A percentile compares a stretch with the other conserved stretches of the same genome.
phyloP scores from a whole-genome alignment of 92 coral and sea anemone genomes.

The Virgularia gustaviana region DNA sequence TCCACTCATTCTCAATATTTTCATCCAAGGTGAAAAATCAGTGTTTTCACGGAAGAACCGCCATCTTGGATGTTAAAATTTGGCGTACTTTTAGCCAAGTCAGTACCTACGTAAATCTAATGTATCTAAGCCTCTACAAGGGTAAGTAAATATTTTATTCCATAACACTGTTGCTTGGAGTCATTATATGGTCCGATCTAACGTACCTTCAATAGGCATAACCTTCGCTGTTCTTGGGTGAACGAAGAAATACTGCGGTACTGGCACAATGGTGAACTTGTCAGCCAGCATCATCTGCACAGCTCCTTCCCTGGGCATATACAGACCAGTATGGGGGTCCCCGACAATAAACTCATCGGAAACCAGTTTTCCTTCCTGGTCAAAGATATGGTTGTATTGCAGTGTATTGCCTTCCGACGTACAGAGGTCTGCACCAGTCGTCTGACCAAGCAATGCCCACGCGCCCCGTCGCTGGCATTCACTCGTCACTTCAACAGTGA shows the following conservation, averaged over 20 bases:
- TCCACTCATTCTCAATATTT: too few species aligned
- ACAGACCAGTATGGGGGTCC: slow-evolving; percentile 77
- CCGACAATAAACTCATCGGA: slow-evolving; percentile 66
- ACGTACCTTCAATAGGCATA: slow-evolving; percentile 92
- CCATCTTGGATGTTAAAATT: too few species aligned
- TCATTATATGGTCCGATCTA: neutral
- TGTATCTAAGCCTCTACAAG: too few species aligned
- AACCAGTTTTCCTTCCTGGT: slow-evolving; percentile 69
- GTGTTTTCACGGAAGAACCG: too few species aligned
- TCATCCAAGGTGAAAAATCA: too few species aligned
- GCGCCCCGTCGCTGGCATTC: slow-evolving; percentile 97
- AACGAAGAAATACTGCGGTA: slow-evolving; percentile 83
- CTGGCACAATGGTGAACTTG: slow-evolving; percentile 81
- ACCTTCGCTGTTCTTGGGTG: slow-evolving; percentile 80
- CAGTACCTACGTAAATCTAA: too few species aligned
- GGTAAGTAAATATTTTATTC: too few species aligned
- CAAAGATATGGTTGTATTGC: slow-evolving; percentile 64
- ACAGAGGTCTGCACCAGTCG: slow-evolving; percentile 85
- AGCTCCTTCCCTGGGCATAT: slow-evolving; percentile 70
- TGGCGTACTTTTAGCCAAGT: too few species aligned
- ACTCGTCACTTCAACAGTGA: slow-evolving; percentile 85
- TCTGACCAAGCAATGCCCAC: slow-evolving; percentile 84
- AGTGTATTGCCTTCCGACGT: slow-evolving; percentile 82
- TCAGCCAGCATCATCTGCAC: slow-evolving; percentile 91
- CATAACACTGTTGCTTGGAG: too few species aligned